Evolutionary conservation across 2,888 invertebrate species (phyloP).

Genomic region (Rhingia campestris): DNA sequence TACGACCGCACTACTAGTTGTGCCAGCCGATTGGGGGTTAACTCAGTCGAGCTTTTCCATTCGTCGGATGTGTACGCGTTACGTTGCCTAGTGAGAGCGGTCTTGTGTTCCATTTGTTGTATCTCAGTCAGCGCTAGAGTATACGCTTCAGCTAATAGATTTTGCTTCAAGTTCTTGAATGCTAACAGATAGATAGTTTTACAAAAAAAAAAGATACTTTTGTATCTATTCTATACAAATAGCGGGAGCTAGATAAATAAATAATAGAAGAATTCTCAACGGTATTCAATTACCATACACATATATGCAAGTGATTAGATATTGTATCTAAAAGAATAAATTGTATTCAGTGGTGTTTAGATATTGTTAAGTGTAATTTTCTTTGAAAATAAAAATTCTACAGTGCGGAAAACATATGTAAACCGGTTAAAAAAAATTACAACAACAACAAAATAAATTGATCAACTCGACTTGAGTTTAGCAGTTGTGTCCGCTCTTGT

Average conservation of each 20-base stretch:
- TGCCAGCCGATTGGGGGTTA: constrained; percentile 57
- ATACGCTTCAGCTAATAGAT: constrained; percentile 14
- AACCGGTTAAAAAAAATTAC: constrained; percentile 64
- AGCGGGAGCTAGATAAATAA: constrained; percentile 31
- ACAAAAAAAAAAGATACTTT: constrained; percentile 59
- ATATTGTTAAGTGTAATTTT: not conserved
- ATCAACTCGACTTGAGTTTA: constrained; percentile 42
- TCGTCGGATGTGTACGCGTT: constrained; percentile 74
- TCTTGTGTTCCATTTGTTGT: constrained; percentile 5
- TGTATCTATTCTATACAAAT: constrained; percentile 35
- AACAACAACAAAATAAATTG: constrained; percentile 48
- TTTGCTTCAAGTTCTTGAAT: constrained; percentile 44
- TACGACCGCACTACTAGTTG: constrained; percentile 60
- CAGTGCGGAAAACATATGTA: constrained; percentile 60
- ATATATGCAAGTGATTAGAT: constrained; percentile 56
- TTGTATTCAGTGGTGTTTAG: not conserved
- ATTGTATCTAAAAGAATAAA: constrained; percentile 59
- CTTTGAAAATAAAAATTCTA: constrained; percentile 9
- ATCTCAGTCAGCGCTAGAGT: constrained; percentile 13
- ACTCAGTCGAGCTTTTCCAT: constrained; percentile 74
- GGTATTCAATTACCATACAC: constrained; percentile 47
- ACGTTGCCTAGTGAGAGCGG: constrained; percentile 44
- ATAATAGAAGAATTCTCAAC: constrained; percentile 55
- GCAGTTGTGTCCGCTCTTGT: constrained; percentile 63
- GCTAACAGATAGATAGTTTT: constrained; percentile 46